Evolutionary conservation across 2,797 vertebrate genomes (phyloP).

Genomic region (Chiloscyllium punctatum): DNA sequence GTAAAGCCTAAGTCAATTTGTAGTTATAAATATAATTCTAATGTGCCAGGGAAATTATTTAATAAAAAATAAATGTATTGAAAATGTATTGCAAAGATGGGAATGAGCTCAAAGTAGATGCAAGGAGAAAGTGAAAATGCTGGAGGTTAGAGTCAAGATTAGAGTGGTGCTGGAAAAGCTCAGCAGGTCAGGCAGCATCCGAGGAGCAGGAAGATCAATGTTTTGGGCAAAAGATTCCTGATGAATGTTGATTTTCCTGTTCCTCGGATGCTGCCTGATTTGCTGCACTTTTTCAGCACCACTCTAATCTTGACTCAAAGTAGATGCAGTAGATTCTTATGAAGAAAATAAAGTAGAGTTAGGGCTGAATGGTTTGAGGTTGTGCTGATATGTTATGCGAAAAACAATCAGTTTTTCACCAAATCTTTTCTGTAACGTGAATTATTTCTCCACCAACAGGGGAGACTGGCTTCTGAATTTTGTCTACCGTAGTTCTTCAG

Average conservation of each 20-base stretch:
- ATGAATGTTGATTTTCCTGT: too few relatives aligned
- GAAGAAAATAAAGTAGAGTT: not conserved
- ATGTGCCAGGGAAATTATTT: not conserved
- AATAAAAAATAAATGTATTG: not conserved
- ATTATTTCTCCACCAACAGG: conserved; percentile 52
- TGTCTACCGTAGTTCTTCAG: conserved; percentile 84
- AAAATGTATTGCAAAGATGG: not conserved
- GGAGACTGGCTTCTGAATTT: conserved; percentile 91
- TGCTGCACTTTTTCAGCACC: too few relatives aligned
- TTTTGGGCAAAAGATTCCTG: too few relatives aligned
- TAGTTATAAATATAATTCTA: not conserved
- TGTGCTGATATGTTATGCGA: not conserved
- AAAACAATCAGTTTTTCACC: not conserved
- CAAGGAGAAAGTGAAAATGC: not conserved
- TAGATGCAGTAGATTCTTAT: not conserved
- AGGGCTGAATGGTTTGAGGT: not conserved
- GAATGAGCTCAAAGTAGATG: not conserved
- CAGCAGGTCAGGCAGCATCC: too few relatives aligned
- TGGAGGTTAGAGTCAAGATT: too few relatives aligned
- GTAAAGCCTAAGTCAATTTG: not conserved
- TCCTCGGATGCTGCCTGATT: too few relatives aligned
- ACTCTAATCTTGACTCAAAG: not conserved
- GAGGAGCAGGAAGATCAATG: too few relatives aligned
- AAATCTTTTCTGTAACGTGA: not conserved
- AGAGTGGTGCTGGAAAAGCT: too few relatives aligned